Evolutionary conservation across 1,140 invertebrate species (phyloP), one percentile per base, ranked within the genome.

Genomic region (Planococcus citri): DNA sequence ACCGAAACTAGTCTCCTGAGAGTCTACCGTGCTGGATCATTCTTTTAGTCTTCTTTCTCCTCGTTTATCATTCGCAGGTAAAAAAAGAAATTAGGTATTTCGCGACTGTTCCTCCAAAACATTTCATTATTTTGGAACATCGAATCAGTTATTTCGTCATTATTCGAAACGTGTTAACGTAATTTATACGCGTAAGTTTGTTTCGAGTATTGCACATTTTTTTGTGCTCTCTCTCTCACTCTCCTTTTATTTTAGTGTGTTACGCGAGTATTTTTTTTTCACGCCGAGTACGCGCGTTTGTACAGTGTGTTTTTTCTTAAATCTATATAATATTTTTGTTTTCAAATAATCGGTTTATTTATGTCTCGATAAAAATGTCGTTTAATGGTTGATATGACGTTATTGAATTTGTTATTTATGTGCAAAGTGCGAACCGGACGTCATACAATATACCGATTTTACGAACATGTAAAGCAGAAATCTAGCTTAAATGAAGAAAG

Each of bases 41-140:
- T 51, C 41, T n/a, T 51, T 64, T 64, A 64, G 60, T 64, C 14
- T 64, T 27, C 21, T 64, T 64, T 64, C 60, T 64, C 25, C 25
- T 64, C 60, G 60, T 64, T 64, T 64, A 64, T 64, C 60, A 25
- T 64, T 64, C 60, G 60, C 60, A 64, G 60, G 60, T 25, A 25
- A 64, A 64, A 64, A 25, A 58, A 58, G 51, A 58, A 64, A 24
- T 51, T 51, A n/a, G n/a, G n/a, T n/a, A 51, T 51, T 51, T 51
- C 41, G 41, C 41, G 41, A 51, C n/a, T 20, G 41, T 51, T 51
- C 17, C 6, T 17, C 33, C 33, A 20, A 9, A 14, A 14, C 12
- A 14, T 20, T 51, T 51, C 6, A 20, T 51, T 51, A 51, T 51
- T 51, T 51, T 51, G 4, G 10, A 51, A 51, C 12, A 6, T 33